phyloP scores from a whole-genome alignment of 1,140 invertebrate species.

The Eumeta japonica region DNA sequence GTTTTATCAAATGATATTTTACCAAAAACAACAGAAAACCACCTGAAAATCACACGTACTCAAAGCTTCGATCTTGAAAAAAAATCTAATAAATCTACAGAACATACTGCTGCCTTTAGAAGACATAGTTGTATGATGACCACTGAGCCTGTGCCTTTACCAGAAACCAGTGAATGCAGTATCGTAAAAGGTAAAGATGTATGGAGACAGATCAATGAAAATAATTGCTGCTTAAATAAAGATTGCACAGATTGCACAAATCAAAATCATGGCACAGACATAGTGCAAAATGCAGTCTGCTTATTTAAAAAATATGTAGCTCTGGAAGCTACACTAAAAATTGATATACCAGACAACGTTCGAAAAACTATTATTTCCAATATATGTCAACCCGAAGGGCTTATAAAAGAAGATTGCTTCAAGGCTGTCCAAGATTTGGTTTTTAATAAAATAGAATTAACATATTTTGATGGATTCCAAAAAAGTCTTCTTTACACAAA shows the following conservation, averaged over 20 bases:
- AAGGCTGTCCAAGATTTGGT: conserved; percentile 64
- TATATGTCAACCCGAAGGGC: conserved; percentile 50
- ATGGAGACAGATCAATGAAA: background rate
- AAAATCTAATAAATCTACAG: background rate
- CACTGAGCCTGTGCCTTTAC: too few relatives aligned
- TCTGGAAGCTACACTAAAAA: conserved; percentile 47
- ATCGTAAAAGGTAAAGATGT: too few relatives aligned
- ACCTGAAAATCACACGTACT: conserved; percentile 29
- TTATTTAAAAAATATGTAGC: conserved; percentile 56
- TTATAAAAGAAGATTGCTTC: conserved; percentile 48
- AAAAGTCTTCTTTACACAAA: conserved; percentile 83
- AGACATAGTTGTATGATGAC: background rate
- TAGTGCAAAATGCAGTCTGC: conserved; percentile 38
- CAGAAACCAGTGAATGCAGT: too few relatives aligned
- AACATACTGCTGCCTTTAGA: background rate
- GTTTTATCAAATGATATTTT: conserved; percentile 13
- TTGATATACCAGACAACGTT: conserved; percentile 44
- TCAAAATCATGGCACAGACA: conserved; percentile 10
- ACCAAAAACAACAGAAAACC: conserved; percentile 18
- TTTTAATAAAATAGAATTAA: conserved; percentile 62
- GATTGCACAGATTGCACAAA: background rate
- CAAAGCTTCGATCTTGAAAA: conserved; percentile 35
- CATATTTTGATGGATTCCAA: conserved; percentile 68
- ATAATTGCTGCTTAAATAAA: background rate
- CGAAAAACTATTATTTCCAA: conserved; percentile 51